Conservation (phyloP, 2,888 invertebrate genomes). For the Cryptus viduatorius region DNA sequence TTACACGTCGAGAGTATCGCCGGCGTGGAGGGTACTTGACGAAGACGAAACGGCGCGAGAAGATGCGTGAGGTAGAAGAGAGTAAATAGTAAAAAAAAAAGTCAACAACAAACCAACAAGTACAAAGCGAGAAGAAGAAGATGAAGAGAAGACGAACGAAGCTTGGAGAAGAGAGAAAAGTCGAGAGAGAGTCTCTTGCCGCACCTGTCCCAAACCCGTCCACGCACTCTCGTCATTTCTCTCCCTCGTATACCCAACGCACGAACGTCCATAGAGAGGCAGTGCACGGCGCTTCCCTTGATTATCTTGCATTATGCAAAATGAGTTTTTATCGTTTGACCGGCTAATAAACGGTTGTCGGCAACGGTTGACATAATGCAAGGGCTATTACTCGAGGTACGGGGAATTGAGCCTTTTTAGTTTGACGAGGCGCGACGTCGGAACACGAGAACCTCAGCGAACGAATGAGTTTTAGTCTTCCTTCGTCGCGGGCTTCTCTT, state of each 20-base stretch:
- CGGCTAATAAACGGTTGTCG: slow-evolving; percentile 83
- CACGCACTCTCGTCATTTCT: slow-evolving; percentile 34
- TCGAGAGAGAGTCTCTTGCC: slow-evolving; percentile 60
- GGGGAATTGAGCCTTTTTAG: slow-evolving; percentile 79
- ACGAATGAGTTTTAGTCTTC: slow-evolving; percentile 40
- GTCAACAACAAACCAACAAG: slow-evolving; percentile 7
- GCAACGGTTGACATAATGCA: slow-evolving; percentile 84
- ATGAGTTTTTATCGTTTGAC: slow-evolving; percentile 76
- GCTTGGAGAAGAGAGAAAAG: slow-evolving; percentile 55
- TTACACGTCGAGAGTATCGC: slow-evolving; percentile 77
- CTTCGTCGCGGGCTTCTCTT: slow-evolving; percentile 12
- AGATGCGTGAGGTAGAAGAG: slow-evolving; percentile 40
- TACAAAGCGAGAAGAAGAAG: slow-evolving; percentile 22
- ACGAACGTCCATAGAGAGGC: slow-evolving; percentile 16
- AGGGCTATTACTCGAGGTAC: slow-evolving; percentile 78
- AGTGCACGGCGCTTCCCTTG: slow-evolving; percentile 70
- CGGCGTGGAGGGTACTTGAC: slow-evolving; percentile 68
- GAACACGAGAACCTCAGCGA: slow-evolving; percentile 4
- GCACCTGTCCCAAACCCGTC: slow-evolving; percentile 83
- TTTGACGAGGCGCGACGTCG: slow-evolving; percentile 66
- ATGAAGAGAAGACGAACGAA: slow-evolving; percentile 28
- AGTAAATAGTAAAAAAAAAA: slow-evolving; percentile 38
- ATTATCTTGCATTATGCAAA: slow-evolving; percentile 84
- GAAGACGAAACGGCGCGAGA: slow-evolving; percentile 57
- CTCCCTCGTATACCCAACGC: neutral